Evolutionary conservation across 2,113 vertebrate species (phyloP).

Genomic region (Ailurus styani): DNA sequence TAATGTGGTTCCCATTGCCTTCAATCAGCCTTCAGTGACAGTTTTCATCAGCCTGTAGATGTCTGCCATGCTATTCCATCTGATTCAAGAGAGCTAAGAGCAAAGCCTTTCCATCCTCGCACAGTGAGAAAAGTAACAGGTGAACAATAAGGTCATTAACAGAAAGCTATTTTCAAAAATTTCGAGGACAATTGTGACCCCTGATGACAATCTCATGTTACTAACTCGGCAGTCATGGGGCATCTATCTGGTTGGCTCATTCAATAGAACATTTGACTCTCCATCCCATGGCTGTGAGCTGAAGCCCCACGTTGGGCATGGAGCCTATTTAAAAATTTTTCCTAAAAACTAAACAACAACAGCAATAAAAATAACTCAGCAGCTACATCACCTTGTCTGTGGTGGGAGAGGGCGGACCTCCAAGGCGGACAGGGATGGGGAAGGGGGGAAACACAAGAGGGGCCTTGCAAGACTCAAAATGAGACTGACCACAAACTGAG

Average conservation of each 20-base stretch:
- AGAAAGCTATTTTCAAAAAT: neutral
- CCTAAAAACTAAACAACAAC: neutral
- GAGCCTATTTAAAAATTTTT: neutral
- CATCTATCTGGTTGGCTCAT: neutral
- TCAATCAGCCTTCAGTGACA: neutral
- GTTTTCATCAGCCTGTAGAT: neutral
- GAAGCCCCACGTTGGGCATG: neutral
- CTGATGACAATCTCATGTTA: neutral
- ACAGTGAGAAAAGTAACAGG: neutral
- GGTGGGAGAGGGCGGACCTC: too few species aligned
- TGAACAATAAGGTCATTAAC: neutral
- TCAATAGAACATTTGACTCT: neutral
- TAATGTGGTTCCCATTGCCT: neutral
- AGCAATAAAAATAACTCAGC: neutral
- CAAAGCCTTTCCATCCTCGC: neutral
- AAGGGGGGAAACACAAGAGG: neutral
- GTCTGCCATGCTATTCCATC: fast-evolving
- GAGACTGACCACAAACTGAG: neutral
- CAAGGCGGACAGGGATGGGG: too few species aligned
- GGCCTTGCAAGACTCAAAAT: neutral
- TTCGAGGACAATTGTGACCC: neutral
- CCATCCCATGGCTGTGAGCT: neutral
- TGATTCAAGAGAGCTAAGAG: neutral
- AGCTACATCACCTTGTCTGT: neutral
- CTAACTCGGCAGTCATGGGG: neutral